These are phyloP conservation scores for Taxidea taxus DNA, from an alignment of 2,113 vertebrate species.

Conservation along the genomic window DNA sequence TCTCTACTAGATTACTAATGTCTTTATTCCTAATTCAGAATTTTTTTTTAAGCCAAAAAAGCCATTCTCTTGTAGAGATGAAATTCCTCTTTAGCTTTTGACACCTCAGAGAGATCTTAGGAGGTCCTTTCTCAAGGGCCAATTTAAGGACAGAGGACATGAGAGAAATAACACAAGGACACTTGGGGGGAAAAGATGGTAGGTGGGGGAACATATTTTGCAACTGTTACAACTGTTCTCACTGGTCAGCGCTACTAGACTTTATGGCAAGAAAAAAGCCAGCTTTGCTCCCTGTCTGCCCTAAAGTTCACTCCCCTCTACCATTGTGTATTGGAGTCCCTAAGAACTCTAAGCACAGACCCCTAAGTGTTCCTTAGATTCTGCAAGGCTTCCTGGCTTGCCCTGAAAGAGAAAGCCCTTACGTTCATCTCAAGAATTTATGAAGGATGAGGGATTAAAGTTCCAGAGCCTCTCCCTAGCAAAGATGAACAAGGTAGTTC, in stretches of 20 bases:
- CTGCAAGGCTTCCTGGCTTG: not conserved
- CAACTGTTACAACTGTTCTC: not conserved
- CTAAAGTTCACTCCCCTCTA: not conserved
- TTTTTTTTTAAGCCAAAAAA: conserved; percentile 25
- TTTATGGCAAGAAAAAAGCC: not conserved
- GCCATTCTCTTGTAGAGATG: not conserved
- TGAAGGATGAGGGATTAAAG: not conserved
- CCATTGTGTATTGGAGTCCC: not conserved
- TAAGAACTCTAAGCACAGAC: not conserved
- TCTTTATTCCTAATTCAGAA: conserved; percentile 33
- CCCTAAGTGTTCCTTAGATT: not conserved
- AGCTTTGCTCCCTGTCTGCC: not conserved
- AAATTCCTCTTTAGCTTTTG: not conserved
- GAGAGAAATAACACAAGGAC: not conserved
- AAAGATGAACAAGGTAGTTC: conserved; percentile 16
- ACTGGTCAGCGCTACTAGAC: not conserved
- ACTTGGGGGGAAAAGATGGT: not conserved
- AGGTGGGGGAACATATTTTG: not conserved
- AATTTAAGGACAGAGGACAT: not conserved
- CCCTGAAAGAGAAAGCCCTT: not conserved
- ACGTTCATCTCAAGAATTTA: not conserved
- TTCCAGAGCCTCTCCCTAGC: not conserved
- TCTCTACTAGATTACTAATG: conserved; percentile 19
- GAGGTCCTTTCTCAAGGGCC: not conserved
- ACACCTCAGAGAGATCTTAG: not conserved